Evolutionary conservation across 2,888 invertebrate genomes (phyloP), one percentile per base, ranked within the genome.

Genomic region (Diplazon laetatorius): DNA sequence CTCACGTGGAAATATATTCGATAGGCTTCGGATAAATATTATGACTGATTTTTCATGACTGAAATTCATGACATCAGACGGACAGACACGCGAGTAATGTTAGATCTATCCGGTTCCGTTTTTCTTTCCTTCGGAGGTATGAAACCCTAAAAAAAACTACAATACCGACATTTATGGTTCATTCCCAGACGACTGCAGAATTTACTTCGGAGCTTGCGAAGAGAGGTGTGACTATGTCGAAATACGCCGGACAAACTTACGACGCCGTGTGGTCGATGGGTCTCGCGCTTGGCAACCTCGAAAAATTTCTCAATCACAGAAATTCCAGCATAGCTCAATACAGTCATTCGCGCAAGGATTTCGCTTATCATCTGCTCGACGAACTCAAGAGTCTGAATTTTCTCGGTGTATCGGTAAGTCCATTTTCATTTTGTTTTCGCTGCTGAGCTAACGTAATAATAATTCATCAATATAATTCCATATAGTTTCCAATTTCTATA

Each of bases 231-330:
- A 87, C 92, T 1, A 91, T 94, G 1, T 95, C 95, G 0, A 93
- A 93, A 70, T 96, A 94, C 90, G 95, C 96, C 0, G 94, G 95
- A 0, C 96, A 96, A 87, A 95, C 96, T 0, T 98, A 97, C 89
- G 98, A 98, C 88, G 97, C 97, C 0, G 95, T 98, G 0, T 98
- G 97, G 97, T 95, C 97, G 0, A 96, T 97, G 84, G 97, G 97
- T 0, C 88, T 97, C 22, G 95, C 96, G 0, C 90, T 98, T 66
- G 93, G 93, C 76, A 93, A 93, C 75, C 94, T 95, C 0, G 94
- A 95, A 85, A 91, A 92, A 18, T 91, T 92, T 62, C 94, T 94
- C 92, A 92, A 87, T 82, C 86, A 85, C 65, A 89, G 87, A 42
- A 89, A 91, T 81, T 86, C 87, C 22, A 89, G 89, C 14, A 91